Conservation (phyloP, 2,113 vertebrate genomes). For the Corythoichthys haematopterus region DNA sequence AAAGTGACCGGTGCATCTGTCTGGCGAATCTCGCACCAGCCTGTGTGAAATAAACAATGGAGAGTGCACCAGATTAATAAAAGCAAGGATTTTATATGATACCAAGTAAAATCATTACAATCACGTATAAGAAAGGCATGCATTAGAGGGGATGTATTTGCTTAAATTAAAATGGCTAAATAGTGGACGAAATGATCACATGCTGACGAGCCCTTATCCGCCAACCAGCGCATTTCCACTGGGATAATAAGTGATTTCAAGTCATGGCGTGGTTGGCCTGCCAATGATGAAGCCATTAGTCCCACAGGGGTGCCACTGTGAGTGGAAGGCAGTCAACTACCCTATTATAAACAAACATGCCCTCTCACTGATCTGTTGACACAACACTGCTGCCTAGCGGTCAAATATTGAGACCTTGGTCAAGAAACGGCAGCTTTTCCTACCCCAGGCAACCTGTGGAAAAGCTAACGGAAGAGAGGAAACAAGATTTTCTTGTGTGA, state of each 20-base stretch:
- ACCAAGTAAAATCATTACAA: neutral
- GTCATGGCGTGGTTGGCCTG: slow-evolving; percentile 55
- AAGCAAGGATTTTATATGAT: neutral
- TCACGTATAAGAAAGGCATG: slow-evolving; percentile 3
- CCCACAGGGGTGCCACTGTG: slow-evolving; percentile 60
- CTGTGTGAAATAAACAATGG: slow-evolving; percentile 54
- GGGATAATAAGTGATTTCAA: slow-evolving; percentile 63
- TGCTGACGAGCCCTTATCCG: slow-evolving; percentile 17
- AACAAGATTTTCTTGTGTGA: slow-evolving; percentile 2
- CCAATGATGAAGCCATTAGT: slow-evolving; percentile 62
- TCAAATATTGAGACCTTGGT: slow-evolving; percentile 49
- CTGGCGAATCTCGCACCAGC: slow-evolving; percentile 76
- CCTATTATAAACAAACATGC: slow-evolving; percentile 63
- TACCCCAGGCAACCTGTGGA: neutral
- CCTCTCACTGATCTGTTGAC: slow-evolving; percentile 58
- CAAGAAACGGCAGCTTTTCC: slow-evolving; percentile 35
- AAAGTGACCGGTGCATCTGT: slow-evolving; percentile 85
- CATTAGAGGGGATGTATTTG: slow-evolving; percentile 21
- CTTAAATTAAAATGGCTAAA: slow-evolving; percentile 36
- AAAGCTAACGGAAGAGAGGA: neutral
- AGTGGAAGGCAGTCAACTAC: slow-evolving; percentile 31
- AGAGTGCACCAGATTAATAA: neutral
- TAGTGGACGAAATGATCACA: slow-evolving; percentile 35
- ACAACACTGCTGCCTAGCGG: slow-evolving; percentile 35
- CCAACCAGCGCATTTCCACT: slow-evolving; percentile 24